Evolutionary conservation across 2,888 invertebrate species (phyloP).

Genomic region (Dusona sp.): DNA sequence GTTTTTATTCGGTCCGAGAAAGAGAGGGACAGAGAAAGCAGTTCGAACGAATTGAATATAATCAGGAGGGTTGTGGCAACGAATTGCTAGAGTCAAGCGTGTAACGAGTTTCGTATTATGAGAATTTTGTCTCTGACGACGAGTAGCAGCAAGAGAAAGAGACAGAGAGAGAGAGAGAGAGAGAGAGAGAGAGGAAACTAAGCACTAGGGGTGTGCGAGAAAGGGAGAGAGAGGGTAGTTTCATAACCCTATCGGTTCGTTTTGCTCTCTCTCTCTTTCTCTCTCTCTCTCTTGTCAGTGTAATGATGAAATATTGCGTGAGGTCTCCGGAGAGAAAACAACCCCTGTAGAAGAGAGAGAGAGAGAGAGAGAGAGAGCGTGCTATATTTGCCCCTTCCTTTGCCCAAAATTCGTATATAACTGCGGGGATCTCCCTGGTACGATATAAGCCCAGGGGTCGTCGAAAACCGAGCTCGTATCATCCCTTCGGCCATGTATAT

Average conservation of each 20-base stretch:
- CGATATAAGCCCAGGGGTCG: constrained; percentile 73
- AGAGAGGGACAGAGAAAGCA: background rate
- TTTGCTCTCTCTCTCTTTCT: constrained; percentile 42
- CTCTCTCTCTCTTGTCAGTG: constrained; percentile 76
- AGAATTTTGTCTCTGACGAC: constrained; percentile 31
- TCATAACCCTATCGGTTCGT: constrained; percentile 80
- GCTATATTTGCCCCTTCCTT: constrained; percentile 12
- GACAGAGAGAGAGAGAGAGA: constrained; percentile 30
- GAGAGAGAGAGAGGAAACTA: constrained; percentile 52
- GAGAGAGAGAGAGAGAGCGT: constrained; percentile 21
- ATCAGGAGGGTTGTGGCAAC: constrained; percentile 55
- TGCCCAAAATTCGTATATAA: constrained; percentile 80
- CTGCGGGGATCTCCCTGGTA: constrained; percentile 71
- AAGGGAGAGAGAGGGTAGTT: constrained; percentile 62
- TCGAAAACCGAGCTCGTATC: constrained; percentile 71
- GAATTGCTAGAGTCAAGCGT: constrained; percentile 72
- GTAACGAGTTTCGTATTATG: constrained; percentile 81
- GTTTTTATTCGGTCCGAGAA: constrained; percentile 76
- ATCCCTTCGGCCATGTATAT: constrained; percentile 66
- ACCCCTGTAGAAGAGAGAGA: constrained; percentile 31
- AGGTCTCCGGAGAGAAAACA: constrained; percentile 71
- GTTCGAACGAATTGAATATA: constrained; percentile 82
- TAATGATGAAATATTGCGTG: constrained; percentile 84
- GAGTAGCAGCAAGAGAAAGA: constrained; percentile 38
- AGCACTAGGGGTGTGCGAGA: constrained; percentile 24